phyloP scores from a whole-genome alignment of 2,888 invertebrate genomes.

The Willowsia nigromaculata region DNA sequence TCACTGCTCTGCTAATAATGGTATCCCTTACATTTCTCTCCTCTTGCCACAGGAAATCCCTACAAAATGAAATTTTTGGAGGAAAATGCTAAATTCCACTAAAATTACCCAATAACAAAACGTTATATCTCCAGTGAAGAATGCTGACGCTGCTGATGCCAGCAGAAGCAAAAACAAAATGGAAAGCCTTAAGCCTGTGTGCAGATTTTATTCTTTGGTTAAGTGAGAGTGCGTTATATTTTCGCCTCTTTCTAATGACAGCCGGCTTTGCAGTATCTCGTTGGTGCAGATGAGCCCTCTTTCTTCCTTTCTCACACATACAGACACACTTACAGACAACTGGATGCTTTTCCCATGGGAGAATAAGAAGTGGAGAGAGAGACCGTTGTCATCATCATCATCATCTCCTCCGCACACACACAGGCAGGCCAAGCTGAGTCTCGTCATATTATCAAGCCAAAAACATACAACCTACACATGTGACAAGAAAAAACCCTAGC shows the following conservation, averaged over 20 bases:
- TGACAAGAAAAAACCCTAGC: background rate
- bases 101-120: background rate
- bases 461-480: slow-evolving; percentile 25
- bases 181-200: slow-evolving; percentile 34
- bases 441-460: slow-evolving; percentile 32
- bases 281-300: slow-evolving; percentile 65
- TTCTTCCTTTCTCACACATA: background rate
- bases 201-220: slow-evolving; percentile 43
- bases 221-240: background rate
- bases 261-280: slow-evolving; percentile 63
- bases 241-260: slow-evolving; percentile 56
- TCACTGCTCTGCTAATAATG: background rate
- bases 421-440: background rate
- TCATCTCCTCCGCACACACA: too few species aligned
- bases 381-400: slow-evolving; percentile 49
- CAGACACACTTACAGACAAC: background rate
- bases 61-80: slow-evolving; percentile 33
- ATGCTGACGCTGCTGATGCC: background rate
- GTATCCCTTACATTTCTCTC: background rate
- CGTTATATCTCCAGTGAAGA: background rate
- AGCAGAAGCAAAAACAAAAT: slow-evolving; percentile 24
- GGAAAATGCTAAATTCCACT: background rate
- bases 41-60: slow-evolving; percentile 3
- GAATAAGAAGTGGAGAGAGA: slow-evolving; percentile 27
- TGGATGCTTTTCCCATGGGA: slow-evolving; percentile 53